Evolutionary conservation across 2,113 vertebrate genomes (phyloP), one percentile per base, ranked within the genome.

Genomic region (Peromyscus leucopus): DNA sequence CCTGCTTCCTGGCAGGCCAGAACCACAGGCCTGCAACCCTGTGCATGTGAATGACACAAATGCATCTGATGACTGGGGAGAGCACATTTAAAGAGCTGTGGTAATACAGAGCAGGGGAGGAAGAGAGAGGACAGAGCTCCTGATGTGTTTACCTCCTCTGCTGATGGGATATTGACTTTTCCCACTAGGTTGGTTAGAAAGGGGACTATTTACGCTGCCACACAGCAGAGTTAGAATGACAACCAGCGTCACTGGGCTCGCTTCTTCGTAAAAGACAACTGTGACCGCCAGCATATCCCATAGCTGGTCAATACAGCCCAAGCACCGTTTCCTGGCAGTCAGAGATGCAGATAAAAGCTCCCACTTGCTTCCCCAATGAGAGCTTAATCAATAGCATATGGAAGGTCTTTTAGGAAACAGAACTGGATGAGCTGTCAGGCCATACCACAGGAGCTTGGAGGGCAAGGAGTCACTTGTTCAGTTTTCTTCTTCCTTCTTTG

Each of bases 91-190:
- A 98, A 98, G 98, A 98, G 98, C 98, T 95, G 98, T 83, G 94
- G 98, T 97, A 98, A 98, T 97, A 97, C 87, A 67, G 98, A 98
- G 98, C 98, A 98, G 98, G 98, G 98, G 98, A 98, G 98, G 98
- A 98, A 98, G 98, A 98, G 98, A 98, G 98, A 99, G 98, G 98
- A 98, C 98, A 98, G 96, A 97, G 98, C 98, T 98, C 98, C 98
- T 98, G 98, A 99, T 98, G 98, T 99, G 98, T 99, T 99, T 99
- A 99, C 99, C 98, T 99, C 98, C 98, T 99, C 97, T 98, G 98
- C 99, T 99, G 99, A 99, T 99, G 99, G 99, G 99, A 99, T 99
- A 99, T 99, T 99, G 99, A 99, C 99, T 99, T 99, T 99, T 99
- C 99, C 98, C 99, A 99, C 99, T 98, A 99, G 98, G 98, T 99